Percentiles rank a stretch among this genome's conserved stretches.
phyloP scores from a whole-genome alignment of 2,113 vertebrate genomes.

The Corythaixoides concolor region DNA sequence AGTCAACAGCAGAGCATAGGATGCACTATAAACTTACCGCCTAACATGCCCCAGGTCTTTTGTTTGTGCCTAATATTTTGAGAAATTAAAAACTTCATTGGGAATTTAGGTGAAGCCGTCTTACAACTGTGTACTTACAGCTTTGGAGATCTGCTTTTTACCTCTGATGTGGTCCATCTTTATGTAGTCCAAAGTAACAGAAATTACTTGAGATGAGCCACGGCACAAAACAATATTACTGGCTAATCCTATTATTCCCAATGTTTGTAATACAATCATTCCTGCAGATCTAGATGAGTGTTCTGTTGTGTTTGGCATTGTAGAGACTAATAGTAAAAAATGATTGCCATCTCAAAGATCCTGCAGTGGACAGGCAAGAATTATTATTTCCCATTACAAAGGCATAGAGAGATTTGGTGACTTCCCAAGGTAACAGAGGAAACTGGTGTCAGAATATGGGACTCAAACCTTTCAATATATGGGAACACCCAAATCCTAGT shows the following conservation, averaged over 20 bases:
- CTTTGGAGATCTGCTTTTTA: not conserved
- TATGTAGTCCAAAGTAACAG: not conserved
- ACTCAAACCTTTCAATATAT: not conserved
- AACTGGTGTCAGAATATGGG: not conserved
- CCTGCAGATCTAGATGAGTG: not conserved
- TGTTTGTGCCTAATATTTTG: not conserved
- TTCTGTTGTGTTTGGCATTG: not conserved
- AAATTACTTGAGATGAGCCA: not conserved
- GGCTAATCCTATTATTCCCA: not conserved
- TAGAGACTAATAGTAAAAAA: not conserved
- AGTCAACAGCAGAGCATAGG: not conserved
- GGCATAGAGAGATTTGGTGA: not conserved
- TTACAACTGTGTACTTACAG: not conserved
- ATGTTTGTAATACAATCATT: not conserved
- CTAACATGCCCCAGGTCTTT: not conserved
- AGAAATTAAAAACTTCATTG: not conserved
- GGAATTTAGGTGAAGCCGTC: not conserved
- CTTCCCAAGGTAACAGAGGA: not conserved
- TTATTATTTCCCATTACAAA: not conserved
- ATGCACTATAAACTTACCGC: not conserved
- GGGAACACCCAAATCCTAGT: not conserved
- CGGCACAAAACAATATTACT: not conserved
- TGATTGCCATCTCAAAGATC: not conserved
- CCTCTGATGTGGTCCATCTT: fast-evolving
- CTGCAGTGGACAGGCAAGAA: not conserved